phyloP scores from a whole-genome alignment of 2,113 vertebrate genomes.

The Otus sunia region DNA sequence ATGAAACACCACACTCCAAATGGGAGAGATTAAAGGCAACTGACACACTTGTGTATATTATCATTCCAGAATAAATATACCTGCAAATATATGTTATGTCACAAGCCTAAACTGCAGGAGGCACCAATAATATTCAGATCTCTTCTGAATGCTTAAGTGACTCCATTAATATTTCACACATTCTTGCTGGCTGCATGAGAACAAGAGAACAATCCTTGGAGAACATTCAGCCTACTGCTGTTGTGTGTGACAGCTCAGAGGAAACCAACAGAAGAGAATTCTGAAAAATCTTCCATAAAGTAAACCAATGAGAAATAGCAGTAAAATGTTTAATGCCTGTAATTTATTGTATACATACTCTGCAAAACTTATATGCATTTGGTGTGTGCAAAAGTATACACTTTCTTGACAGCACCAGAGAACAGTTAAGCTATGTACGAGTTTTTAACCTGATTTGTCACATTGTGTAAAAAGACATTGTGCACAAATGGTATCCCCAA shows the following conservation, averaged over 20 bases:
- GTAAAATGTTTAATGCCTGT: conserved; percentile 74
- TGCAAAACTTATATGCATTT: conserved; percentile 68
- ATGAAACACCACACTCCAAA: background rate
- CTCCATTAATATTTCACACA: background rate
- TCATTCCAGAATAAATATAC: background rate
- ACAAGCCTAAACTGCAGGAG: background rate
- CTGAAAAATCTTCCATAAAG: conserved; percentile 21
- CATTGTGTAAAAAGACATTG: conserved; percentile 71
- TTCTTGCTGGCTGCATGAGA: background rate
- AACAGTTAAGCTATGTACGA: conserved; percentile 64
- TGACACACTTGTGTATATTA: background rate
- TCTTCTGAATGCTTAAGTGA: background rate
- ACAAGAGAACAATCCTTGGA: background rate
- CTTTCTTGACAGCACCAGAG: conserved; percentile 73
- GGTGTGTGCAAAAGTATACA: conserved; percentile 72
- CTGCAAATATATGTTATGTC: background rate
- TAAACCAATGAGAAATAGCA: conserved; percentile 71
- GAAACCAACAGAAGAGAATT: background rate
- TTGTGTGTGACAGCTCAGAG: background rate
- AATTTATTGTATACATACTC: conserved; percentile 77
- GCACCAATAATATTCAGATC: background rate
- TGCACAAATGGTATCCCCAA: conserved; percentile 64
- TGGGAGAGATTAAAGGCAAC: background rate
- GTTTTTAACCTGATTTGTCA: conserved; percentile 71
- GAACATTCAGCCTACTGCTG: background rate